Conservation (phyloP, 2,113 vertebrate genomes). For the Zosterops pallidus region DNA sequence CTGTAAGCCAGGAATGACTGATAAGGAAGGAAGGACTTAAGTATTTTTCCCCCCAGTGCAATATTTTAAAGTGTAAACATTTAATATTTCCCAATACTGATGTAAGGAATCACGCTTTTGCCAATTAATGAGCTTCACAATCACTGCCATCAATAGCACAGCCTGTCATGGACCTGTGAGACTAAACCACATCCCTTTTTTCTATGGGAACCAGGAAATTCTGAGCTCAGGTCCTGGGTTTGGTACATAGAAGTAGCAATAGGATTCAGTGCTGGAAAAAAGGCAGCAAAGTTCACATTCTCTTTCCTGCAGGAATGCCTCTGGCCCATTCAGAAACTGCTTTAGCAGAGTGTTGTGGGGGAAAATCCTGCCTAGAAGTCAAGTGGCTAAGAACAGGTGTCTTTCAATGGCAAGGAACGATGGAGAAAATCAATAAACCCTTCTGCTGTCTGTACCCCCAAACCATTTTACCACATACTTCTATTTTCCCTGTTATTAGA, state of each 20-base stretch:
- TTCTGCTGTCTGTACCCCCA: not conserved
- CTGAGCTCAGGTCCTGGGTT: not conserved
- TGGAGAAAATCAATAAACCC: not conserved
- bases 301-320: not conserved
- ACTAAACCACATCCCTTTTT: not conserved
- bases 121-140: not conserved
- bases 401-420: not conserved
- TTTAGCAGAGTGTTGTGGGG: not conserved
- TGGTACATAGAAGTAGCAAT: not conserved
- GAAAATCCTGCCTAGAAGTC: not conserved
- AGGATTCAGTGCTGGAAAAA: not conserved
- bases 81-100: not conserved
- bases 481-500: not conserved
- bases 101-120: not conserved
- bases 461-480: not conserved
- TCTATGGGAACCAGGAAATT: not conserved
- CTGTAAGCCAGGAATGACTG: conserved; percentile 47
- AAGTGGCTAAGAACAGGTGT: not conserved
- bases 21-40: conserved; percentile 6
- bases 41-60: not conserved
- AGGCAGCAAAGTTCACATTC: not conserved
- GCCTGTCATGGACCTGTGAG: not conserved
- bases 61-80: not conserved
- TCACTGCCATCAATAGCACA: not conserved
- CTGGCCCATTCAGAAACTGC: not conserved